phyloP scores from a whole-genome alignment of 2,888 invertebrate species.

The Conistra vaccinii region DNA sequence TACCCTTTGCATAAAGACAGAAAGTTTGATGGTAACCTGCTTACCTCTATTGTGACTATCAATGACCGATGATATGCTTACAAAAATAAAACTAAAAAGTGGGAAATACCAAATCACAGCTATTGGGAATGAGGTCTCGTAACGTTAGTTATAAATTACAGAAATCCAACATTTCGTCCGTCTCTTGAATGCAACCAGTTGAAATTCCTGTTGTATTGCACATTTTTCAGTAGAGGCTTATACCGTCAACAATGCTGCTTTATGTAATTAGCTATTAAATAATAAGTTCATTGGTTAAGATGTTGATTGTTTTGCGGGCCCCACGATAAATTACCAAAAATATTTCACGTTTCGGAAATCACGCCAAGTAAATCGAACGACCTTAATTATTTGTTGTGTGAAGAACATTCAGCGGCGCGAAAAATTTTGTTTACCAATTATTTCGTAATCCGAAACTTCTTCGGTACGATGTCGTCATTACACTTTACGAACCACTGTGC shows the following conservation, averaged over 20 bases:
- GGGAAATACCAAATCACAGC: slow-evolving; percentile 42
- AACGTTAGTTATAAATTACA: slow-evolving; percentile 58
- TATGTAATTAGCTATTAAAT: background rate
- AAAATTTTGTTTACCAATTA: slow-evolving; percentile 80
- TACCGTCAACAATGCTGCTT: background rate
- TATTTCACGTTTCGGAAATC: slow-evolving; percentile 67
- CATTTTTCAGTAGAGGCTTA: slow-evolving; percentile 3
- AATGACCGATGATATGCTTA: slow-evolving; percentile 48
- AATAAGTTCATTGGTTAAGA: background rate
- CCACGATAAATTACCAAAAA: slow-evolving; percentile 52
- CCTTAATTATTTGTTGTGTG: slow-evolving; percentile 75
- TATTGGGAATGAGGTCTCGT: slow-evolving; percentile 53
- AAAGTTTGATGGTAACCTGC: slow-evolving; percentile 7
- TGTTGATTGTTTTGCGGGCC: background rate
- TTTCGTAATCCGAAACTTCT: slow-evolving; percentile 80
- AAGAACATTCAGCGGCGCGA: slow-evolving; percentile 77
- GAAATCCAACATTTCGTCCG: slow-evolving; percentile 48
- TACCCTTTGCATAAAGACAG: background rate
- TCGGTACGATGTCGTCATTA: slow-evolving; percentile 73
- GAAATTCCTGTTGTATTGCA: slow-evolving; percentile 15
- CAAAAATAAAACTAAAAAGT: slow-evolving; percentile 52
- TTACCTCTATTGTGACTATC: slow-evolving; percentile 35
- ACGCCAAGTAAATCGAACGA: slow-evolving; percentile 71
- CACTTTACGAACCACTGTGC: slow-evolving; percentile 61
- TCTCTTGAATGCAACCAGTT: slow-evolving; percentile 53